Percentiles rank a stretch among this genome's conserved stretches.
Evolutionary conservation across 2,888 invertebrate species (phyloP).

Genomic region (Lepidonotus clava): DNA sequence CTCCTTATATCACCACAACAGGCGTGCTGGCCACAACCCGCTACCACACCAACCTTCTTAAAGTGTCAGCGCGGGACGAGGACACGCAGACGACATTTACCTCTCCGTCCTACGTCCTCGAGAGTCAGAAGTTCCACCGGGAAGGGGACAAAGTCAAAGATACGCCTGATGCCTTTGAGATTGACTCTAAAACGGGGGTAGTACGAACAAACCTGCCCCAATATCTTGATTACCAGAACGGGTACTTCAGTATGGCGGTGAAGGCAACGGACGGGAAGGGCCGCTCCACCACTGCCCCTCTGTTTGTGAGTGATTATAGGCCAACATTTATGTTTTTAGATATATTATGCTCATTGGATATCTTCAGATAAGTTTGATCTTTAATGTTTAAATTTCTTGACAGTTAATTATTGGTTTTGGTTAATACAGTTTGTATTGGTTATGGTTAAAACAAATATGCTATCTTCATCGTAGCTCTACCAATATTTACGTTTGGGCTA

Average conservation of each 20-base stretch:
- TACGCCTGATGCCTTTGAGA: slow-evolving; percentile 17
- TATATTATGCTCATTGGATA: neutral
- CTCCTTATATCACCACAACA: no score
- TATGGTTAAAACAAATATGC: neutral
- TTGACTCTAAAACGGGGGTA: slow-evolving; percentile 29
- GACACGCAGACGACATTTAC: neutral
- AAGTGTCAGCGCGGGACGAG: neutral
- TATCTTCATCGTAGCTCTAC: no score
- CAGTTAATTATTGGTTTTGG: neutral
- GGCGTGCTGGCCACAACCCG: neutral
- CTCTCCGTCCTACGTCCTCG: neutral
- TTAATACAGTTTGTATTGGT: neutral
- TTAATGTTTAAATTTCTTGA: neutral
- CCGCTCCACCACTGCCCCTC: neutral
- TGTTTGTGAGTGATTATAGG: neutral
- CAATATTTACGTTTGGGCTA: no score
- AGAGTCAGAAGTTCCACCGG: neutral
- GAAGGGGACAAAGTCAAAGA: neutral
- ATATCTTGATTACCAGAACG: slow-evolving; percentile 52
- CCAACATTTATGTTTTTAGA: neutral
- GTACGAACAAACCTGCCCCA: slow-evolving; percentile 35
- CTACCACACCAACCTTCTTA: neutral
- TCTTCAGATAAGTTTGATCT: neutral
- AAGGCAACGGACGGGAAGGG: neutral
- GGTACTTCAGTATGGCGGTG: slow-evolving; percentile 52